phyloP scores from a whole-genome alignment of 2,888 invertebrate genomes.

The Aethes cnicana region DNA sequence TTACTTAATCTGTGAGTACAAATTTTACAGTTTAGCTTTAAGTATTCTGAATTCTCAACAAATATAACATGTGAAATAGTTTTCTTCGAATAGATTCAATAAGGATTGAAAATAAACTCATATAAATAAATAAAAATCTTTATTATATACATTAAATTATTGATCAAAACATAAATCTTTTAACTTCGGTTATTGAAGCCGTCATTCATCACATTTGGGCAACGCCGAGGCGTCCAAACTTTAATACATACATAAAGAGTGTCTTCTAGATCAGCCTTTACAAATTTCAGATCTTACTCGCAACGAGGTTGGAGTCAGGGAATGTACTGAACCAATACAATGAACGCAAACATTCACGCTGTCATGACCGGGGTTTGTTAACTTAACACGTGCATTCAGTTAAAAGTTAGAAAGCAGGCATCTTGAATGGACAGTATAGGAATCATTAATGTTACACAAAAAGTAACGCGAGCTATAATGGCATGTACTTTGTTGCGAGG shows the following conservation, averaged over 20 bases:
- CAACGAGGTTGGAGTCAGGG: conserved; percentile 61
- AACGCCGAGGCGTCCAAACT: conserved; percentile 49
- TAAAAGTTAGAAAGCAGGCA: conserved; percentile 79
- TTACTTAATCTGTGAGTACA: no score
- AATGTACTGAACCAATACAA: conserved; percentile 64
- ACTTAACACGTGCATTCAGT: conserved; percentile 77
- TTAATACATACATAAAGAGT: conserved; percentile 60
- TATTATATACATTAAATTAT: conserved; percentile 81
- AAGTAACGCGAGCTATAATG: conserved; percentile 73
- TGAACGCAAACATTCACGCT: conserved; percentile 53
- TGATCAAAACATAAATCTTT: conserved; percentile 68
- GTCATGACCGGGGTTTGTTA: conserved; percentile 63
- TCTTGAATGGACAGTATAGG: conserved; percentile 65
- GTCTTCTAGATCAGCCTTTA: conserved; percentile 71
- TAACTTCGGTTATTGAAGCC: conserved; percentile 78
- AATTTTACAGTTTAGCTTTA: no score
- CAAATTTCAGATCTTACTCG: conserved; percentile 67
- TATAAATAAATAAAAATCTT: conserved; percentile 74
- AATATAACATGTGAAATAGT: no score
- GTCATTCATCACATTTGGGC: conserved; percentile 61
- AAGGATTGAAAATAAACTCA: conserved; percentile 26
- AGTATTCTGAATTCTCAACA: no score
- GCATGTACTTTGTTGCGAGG: conserved; percentile 62
- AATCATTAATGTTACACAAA: conserved; percentile 74
- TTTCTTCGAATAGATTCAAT: no score